These are phyloP conservation scores for Drosophila picticornis DNA, from an alignment of 2,888 invertebrate species.

Conservation along the genomic window DNA sequence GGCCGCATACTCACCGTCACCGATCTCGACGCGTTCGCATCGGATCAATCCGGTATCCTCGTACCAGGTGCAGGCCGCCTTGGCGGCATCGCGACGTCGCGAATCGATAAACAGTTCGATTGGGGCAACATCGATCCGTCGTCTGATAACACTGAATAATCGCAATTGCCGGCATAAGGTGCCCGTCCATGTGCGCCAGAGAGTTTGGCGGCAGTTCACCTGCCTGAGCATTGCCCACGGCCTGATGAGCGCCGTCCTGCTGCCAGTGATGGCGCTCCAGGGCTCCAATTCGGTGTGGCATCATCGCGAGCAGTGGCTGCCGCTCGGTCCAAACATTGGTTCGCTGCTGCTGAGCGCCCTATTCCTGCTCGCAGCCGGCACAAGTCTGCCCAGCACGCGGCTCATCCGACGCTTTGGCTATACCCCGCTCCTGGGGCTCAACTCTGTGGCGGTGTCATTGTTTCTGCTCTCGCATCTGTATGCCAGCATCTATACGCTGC, in stretches of 20 bases:
- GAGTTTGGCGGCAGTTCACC: slow-evolving; percentile 83
- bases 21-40: slow-evolving; percentile 87
- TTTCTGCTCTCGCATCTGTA: slow-evolving; percentile 88
- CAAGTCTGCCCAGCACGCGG: slow-evolving; percentile 86
- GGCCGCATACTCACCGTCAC: slow-evolving; percentile 88
- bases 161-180: slow-evolving; percentile 85
- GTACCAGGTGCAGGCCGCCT: slow-evolving; percentile 84
- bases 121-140: slow-evolving; percentile 91
- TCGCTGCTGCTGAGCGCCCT: slow-evolving; percentile 88
- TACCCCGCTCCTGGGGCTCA: slow-evolving; percentile 85
- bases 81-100: slow-evolving; percentile 86
- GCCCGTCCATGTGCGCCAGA: slow-evolving; percentile 83
- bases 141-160: slow-evolving; percentile 88
- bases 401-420: slow-evolving; percentile 87
- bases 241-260: slow-evolving; percentile 80
- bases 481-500: slow-evolving; percentile 86
- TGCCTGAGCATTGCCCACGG: slow-evolving; percentile 83
- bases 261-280: slow-evolving; percentile 84
- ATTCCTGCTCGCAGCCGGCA: slow-evolving; percentile 88
- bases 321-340: slow-evolving; percentile 86
- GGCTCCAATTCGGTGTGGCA: slow-evolving; percentile 85
- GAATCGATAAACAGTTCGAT: slow-evolving; percentile 91
- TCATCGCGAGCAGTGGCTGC: slow-evolving; percentile 84
- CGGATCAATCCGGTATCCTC: slow-evolving; percentile 85
- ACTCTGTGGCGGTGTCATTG: slow-evolving; percentile 87